A percentile compares a stretch with the other conserved stretches of the same genome.
Conservation (phyloP, 2,113 vertebrate genomes). For the Lagenorhynchus albirostris region DNA sequence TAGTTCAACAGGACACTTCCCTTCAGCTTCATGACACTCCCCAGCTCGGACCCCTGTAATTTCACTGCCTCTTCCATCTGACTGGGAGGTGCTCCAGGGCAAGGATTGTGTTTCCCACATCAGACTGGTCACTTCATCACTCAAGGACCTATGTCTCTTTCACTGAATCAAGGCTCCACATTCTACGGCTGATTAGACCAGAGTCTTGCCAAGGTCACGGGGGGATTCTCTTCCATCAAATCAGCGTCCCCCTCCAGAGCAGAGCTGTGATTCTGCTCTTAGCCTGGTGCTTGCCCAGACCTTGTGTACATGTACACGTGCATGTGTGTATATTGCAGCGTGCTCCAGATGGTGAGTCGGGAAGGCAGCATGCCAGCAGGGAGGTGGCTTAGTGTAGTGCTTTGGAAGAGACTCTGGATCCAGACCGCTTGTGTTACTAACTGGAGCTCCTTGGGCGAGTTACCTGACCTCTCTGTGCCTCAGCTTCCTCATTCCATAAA, state of each 20-base stretch:
- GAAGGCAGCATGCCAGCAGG: neutral
- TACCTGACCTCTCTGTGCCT: neutral
- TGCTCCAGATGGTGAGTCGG: neutral
- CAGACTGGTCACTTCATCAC: neutral
- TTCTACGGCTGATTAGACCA: neutral
- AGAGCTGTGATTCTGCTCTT: neutral
- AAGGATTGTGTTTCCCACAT: neutral
- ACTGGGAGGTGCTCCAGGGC: neutral
- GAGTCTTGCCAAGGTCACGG: neutral
- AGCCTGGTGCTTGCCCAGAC: neutral
- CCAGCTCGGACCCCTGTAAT: neutral
- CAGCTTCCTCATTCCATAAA: neutral
- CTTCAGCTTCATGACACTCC: neutral
- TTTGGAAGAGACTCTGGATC: neutral
- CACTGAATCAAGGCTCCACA: neutral
- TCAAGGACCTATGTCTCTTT: neutral
- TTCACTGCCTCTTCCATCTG: neutral
- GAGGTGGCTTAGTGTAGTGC: too few species aligned
- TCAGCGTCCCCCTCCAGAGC: neutral
- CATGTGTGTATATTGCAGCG: rapidly evolving
- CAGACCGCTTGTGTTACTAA: neutral
- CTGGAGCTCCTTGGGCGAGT: neutral
- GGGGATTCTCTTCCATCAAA: neutral
- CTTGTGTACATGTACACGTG: rapidly evolving
- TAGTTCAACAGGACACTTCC: neutral